Conservation (phyloP, 2,113 vertebrate genomes). For the Ameiurus melas region DNA sequence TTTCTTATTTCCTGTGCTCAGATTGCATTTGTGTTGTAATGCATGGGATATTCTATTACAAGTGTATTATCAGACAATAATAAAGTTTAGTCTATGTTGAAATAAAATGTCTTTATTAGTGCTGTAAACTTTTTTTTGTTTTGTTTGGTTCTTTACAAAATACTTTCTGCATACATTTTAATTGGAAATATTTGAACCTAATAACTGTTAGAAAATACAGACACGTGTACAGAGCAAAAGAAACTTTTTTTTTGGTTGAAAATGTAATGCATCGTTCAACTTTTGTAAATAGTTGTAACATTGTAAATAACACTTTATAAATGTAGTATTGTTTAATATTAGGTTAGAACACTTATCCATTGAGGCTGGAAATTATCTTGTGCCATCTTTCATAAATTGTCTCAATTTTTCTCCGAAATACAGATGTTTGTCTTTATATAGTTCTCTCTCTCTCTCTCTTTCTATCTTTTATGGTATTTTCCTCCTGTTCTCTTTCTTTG, state of each 20-base stretch:
- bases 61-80: not conserved
- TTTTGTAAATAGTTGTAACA: not conserved
- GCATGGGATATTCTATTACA: not conserved
- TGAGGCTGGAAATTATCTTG: constrained; percentile 4
- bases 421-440: constrained; percentile 47
- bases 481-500: constrained; percentile 25
- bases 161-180: not conserved
- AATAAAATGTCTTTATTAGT: not conserved
- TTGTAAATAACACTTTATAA: not conserved
- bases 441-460: not conserved
- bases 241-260: not conserved
- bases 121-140: not conserved
- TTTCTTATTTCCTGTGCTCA: not conserved
- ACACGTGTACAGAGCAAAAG: not conserved
- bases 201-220: not conserved
- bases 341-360: not conserved
- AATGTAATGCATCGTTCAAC: not conserved
- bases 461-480: constrained; percentile 38
- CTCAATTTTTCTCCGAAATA: not conserved
- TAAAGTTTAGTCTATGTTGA: not conserved
- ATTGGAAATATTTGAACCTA: not conserved
- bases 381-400: constrained; percentile 32
- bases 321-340: not conserved
- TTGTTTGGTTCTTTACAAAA: not conserved
- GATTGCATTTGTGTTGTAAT: not conserved